A percentile compares a stretch with the other conserved stretches of the same genome.
phyloP scores from a whole-genome alignment of 2,797 vertebrate genomes.

The Sebastes oblongus region DNA sequence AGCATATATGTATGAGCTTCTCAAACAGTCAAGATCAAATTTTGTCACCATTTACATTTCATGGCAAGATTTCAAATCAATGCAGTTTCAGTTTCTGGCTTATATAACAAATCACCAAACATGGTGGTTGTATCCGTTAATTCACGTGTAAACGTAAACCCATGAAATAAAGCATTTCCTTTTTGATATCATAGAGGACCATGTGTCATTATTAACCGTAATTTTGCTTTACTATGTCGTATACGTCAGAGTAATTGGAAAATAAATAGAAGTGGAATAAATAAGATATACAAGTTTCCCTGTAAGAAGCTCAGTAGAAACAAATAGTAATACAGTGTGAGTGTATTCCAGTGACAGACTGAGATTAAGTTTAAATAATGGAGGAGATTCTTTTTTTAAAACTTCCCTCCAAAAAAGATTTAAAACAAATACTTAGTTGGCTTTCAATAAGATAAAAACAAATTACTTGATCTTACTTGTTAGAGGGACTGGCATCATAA shows the following conservation, averaged over 20 bases:
- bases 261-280: slow-evolving; percentile 52
- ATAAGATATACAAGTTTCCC: slow-evolving; percentile 17
- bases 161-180: slow-evolving; percentile 26
- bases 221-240: slow-evolving; percentile 19
- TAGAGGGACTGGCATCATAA: not conserved
- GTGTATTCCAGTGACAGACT: slow-evolving; percentile 20
- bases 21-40: slow-evolving; percentile 74
- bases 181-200: not conserved
- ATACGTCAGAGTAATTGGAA: slow-evolving; percentile 34
- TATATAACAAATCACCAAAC: slow-evolving; percentile 38
- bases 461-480: not conserved
- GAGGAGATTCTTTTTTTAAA: slow-evolving; percentile 15
- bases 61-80: slow-evolving; percentile 60
- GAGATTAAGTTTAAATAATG: slow-evolving; percentile 8
- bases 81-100: slow-evolving; percentile 41
- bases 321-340: slow-evolving; percentile 5
- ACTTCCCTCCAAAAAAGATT: not conserved
- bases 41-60: slow-evolving; percentile 74
- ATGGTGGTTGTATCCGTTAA: slow-evolving; percentile 11
- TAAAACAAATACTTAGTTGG: not conserved
- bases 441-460: not conserved
- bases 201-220: slow-evolving; percentile 4
- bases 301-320: slow-evolving; percentile 14
- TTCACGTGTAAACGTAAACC: slow-evolving; percentile 32
- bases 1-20: slow-evolving; percentile 65